Evolutionary conservation across 2,888 invertebrate species (phyloP).

Genomic region (Sphaerophoria rueppellii): DNA sequence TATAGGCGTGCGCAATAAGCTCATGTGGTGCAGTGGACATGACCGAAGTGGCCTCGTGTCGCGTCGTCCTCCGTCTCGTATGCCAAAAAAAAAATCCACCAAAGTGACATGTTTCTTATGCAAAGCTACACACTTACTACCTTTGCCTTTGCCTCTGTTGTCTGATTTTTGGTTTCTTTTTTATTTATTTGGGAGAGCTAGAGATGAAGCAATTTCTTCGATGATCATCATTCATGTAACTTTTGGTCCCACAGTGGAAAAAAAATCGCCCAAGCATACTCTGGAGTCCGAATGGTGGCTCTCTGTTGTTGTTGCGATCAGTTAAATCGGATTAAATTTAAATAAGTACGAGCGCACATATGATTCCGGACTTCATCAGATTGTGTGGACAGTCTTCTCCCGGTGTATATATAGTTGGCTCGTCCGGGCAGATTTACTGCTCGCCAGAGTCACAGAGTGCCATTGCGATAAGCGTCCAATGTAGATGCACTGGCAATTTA

Average conservation of each 20-base stretch:
- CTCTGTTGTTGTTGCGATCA: slow-evolving; percentile 59
- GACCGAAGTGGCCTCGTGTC: slow-evolving; percentile 65
- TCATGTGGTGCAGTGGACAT: slow-evolving; percentile 52
- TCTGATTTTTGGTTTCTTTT: neutral
- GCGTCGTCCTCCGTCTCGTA: slow-evolving; percentile 31
- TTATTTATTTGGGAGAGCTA: slow-evolving; percentile 52
- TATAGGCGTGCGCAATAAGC: slow-evolving; percentile 50
- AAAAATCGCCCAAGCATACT: slow-evolving; percentile 49
- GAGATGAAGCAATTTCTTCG: slow-evolving; percentile 72
- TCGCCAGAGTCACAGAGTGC: slow-evolving; percentile 46
- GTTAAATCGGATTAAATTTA: slow-evolving; percentile 73
- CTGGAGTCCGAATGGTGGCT: slow-evolving; percentile 56
- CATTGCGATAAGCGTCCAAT: slow-evolving; percentile 68
- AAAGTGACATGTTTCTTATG: slow-evolving; percentile 72
- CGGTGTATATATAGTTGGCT: slow-evolving; percentile 14
- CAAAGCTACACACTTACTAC: slow-evolving; percentile 70
- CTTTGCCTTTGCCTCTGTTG: slow-evolving; percentile 52
- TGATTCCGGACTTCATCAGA: slow-evolving; percentile 71
- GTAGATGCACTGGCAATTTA: slow-evolving; percentile 70
- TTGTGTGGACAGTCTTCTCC: slow-evolving; percentile 55
- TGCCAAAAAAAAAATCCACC: slow-evolving; percentile 44
- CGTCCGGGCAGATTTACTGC: slow-evolving; percentile 68
- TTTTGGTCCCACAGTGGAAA: slow-evolving; percentile 14
- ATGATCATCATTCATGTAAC: slow-evolving; percentile 65
- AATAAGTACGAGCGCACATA: slow-evolving; percentile 68